phyloP scores from a whole-genome alignment of 2,113 vertebrate species.

The Halichoeres trimaculatus region DNA sequence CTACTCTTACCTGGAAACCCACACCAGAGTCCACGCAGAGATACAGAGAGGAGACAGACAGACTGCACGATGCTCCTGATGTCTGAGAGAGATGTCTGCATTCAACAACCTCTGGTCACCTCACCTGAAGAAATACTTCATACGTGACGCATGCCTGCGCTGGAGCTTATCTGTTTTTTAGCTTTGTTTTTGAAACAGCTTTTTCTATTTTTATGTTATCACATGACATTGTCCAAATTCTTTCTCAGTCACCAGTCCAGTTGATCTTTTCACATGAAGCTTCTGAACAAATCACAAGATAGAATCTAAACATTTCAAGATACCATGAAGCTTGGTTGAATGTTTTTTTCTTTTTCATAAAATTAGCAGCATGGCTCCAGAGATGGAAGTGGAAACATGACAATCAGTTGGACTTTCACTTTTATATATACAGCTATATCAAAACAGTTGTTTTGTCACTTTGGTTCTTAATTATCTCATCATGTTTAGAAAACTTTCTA shows the following conservation, averaged over 20 bases:
- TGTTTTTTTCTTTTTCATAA: no score
- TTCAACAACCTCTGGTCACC: not conserved
- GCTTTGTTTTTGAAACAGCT: not conserved
- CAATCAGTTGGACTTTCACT: no score
- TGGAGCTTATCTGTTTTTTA: not conserved
- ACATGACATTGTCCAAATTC: not conserved
- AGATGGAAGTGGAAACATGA: no score
- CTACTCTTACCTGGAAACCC: slow-evolving; percentile 16
- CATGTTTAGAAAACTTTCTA: no score
- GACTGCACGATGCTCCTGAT: slow-evolving; percentile 30
- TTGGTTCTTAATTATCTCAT: no score
- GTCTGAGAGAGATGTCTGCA: slow-evolving; percentile 40
- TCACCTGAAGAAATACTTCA: not conserved
- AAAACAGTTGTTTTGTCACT: no score
- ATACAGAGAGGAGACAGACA: slow-evolving; percentile 26
- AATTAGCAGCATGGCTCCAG: no score
- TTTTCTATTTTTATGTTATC: not conserved
- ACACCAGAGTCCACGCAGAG: slow-evolving; percentile 9
- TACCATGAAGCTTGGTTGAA: not conserved
- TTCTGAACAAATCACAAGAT: not conserved
- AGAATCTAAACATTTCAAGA: not conserved
- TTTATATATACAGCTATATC: no score
- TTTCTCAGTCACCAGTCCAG: not conserved
- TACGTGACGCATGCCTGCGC: not conserved
- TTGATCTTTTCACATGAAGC: slow-evolving; percentile 5